A percentile compares a stretch with the other conserved stretches of the same genome.
phyloP scores from a whole-genome alignment of 2,113 vertebrate species.

The Anthoscopus minutus region DNA sequence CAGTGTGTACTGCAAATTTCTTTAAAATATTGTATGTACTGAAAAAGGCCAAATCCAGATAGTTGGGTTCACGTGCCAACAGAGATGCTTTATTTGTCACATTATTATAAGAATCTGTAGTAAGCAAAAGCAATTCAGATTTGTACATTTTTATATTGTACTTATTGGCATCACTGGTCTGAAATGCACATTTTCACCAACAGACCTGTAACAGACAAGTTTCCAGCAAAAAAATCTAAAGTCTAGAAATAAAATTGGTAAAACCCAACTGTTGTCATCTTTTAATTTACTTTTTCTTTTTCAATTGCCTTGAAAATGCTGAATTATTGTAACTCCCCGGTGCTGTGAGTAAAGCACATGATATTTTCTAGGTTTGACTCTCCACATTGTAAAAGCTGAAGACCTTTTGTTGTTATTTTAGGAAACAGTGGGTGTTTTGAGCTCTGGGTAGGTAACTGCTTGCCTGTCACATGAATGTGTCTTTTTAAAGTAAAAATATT shows the following conservation, averaged over 20 bases:
- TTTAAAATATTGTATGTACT: slow-evolving; percentile 54
- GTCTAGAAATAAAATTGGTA: slow-evolving; percentile 81
- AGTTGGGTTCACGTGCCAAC: slow-evolving; percentile 64
- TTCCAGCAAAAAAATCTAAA: slow-evolving; percentile 70
- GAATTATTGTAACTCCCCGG: not conserved
- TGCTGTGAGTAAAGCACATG: not conserved
- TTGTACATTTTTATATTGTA: slow-evolving; percentile 66
- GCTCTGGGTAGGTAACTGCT: not conserved
- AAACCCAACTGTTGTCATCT: slow-evolving; percentile 40
- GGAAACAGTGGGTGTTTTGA: not conserved
- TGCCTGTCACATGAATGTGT: not conserved
- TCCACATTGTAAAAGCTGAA: not conserved
- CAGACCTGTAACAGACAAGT: slow-evolving; percentile 78
- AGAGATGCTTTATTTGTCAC: slow-evolving; percentile 70
- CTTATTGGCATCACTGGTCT: slow-evolving; percentile 75
- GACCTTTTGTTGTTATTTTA: not conserved
- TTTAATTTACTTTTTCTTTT: not conserved
- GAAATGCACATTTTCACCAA: slow-evolving; percentile 81
- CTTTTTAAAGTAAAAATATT: not conserved
- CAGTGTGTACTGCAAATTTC: slow-evolving; percentile 47
- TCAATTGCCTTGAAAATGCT: not conserved
- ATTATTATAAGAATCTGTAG: slow-evolving; percentile 66
- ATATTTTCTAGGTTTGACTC: not conserved
- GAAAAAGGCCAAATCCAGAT: slow-evolving; percentile 71
- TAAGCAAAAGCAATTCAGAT: slow-evolving; percentile 62